Conservation (phyloP, 2,113 vertebrate species). For the Centropus unirufus region DNA sequence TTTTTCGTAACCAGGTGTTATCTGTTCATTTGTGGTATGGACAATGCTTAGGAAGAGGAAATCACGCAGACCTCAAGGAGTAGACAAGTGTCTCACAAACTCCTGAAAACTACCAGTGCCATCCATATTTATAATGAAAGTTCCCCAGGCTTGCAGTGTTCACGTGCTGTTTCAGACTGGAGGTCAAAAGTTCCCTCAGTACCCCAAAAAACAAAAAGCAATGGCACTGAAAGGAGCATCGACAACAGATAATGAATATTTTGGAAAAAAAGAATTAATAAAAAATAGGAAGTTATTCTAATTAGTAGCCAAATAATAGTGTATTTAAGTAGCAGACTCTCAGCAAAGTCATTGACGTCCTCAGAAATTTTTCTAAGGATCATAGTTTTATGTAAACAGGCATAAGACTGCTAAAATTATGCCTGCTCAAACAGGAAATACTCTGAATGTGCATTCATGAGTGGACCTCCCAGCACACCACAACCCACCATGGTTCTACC, state of each 20-base stretch:
- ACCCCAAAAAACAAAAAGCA: slow-evolving; percentile 13
- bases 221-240: background rate
- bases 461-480: background rate
- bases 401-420: background rate
- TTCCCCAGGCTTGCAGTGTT: slow-evolving; percentile 69
- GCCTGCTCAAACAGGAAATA: background rate
- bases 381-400: background rate
- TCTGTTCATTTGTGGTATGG: background rate
- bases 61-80: slow-evolving; percentile 52
- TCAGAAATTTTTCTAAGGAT: background rate
- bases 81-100: slow-evolving; percentile 68
- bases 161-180: slow-evolving; percentile 67
- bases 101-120: slow-evolving; percentile 72
- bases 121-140: slow-evolving; percentile 73
- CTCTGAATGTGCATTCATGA: background rate
- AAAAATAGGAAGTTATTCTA: background rate
- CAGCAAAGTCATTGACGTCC: background rate
- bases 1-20: slow-evolving; percentile 42
- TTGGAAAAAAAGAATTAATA: background rate
- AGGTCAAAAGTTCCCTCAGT: slow-evolving; percentile 64
- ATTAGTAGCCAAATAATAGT: background rate
- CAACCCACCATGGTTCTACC: background rate
- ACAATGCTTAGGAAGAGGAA: slow-evolving; percentile 50
- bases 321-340: background rate
- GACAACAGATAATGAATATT: background rate